Conservation (phyloP, 2,888 invertebrate species). For the Caenorhabditis sp. region DNA sequence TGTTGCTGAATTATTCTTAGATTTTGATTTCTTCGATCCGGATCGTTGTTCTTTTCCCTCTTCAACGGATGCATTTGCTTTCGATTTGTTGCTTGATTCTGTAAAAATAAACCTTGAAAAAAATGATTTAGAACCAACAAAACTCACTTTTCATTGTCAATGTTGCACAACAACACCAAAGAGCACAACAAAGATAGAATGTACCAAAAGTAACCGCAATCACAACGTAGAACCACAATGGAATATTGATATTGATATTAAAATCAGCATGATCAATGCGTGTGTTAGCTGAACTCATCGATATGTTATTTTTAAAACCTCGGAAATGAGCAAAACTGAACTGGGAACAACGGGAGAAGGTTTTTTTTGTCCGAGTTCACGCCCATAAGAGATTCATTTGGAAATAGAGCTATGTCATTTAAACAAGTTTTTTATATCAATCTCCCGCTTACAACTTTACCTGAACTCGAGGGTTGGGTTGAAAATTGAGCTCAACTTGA, state of each 20-base stretch:
- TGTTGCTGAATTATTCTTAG: too few species aligned
- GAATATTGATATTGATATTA: background rate
- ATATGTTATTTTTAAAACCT: background rate
- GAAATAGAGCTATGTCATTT: too few species aligned
- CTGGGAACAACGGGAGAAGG: background rate
- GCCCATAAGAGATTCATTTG: background rate
- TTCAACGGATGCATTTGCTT: background rate
- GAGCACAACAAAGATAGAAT: background rate
- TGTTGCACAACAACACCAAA: background rate
- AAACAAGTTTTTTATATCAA: too few species aligned
- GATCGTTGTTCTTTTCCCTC: background rate
- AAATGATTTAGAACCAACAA: too few species aligned
- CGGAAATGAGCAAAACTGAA: background rate
- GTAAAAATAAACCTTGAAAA: background rate
- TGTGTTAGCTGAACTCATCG: background rate
- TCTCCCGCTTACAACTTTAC: too few species aligned
- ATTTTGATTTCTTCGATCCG: too few species aligned
- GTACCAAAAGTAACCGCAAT: background rate
- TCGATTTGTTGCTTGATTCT: background rate
- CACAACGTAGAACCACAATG: background rate
- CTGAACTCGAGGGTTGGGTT: too few species aligned
- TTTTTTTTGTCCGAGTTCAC: background rate
- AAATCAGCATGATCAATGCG: background rate
- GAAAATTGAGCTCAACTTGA: too few species aligned
- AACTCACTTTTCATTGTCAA: background rate